A percentile compares a stretch with the other conserved stretches of the same genome.
Conservation (phyloP, 2,888 invertebrate species). For the Steromphala cineraria region DNA sequence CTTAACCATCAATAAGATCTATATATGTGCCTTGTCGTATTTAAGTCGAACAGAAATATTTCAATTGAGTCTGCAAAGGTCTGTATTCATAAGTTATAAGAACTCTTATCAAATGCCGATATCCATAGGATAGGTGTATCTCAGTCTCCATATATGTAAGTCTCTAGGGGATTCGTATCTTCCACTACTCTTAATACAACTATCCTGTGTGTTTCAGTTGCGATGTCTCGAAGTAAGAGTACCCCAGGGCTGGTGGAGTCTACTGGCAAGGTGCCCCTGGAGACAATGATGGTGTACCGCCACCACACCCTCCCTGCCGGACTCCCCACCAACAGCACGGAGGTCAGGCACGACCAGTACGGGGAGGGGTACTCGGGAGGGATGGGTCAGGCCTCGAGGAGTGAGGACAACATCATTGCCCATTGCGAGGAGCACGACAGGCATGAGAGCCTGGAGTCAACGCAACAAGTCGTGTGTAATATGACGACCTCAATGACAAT, state of each 20-base stretch:
- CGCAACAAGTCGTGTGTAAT: slow-evolving; percentile 39
- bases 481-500: slow-evolving; percentile 61
- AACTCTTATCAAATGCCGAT: too few relatives aligned
- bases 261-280: slow-evolving; percentile 86
- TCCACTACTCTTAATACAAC: too few relatives aligned
- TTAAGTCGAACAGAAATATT: too few relatives aligned
- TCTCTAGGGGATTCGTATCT: too few relatives aligned
- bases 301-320: slow-evolving; percentile 66
- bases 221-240: slow-evolving; percentile 95
- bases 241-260: slow-evolving; percentile 97
- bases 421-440: slow-evolving; percentile 29
- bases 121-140: too few relatives aligned
- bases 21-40: too few relatives aligned
- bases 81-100: too few relatives aligned
- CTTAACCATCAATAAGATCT: too few relatives aligned
- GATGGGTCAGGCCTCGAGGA: slow-evolving; percentile 28
- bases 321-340: slow-evolving; percentile 32
- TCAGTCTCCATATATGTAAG: too few relatives aligned
- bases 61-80: too few relatives aligned
- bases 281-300: slow-evolving; percentile 58
- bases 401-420: slow-evolving; percentile 43
- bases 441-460: slow-evolving; percentile 46
- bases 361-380: slow-evolving; percentile 16
- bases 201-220: slow-evolving; percentile 76
- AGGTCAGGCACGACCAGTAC: slow-evolving; percentile 21